phyloP scores from a whole-genome alignment of 1,140 invertebrate species.

The Eumeta japonica region DNA sequence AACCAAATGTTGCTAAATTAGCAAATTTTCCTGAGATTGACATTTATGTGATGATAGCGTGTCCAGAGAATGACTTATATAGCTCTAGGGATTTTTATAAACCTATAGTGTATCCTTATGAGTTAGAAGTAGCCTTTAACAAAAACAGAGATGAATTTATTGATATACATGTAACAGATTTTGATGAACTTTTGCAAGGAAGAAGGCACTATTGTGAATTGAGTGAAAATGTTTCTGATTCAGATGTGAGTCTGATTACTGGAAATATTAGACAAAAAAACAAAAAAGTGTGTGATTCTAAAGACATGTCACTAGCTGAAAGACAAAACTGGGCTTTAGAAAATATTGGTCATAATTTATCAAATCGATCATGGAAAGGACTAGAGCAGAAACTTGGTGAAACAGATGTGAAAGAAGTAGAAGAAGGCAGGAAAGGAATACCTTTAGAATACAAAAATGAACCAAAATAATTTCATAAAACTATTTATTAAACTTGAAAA shows the following conservation, averaged over 20 bases:
- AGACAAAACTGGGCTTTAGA: slow-evolving; percentile 52
- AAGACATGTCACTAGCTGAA: slow-evolving; percentile 26
- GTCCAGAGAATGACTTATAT: slow-evolving; percentile 83
- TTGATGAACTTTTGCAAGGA: slow-evolving; percentile 71
- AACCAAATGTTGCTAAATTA: slow-evolving; percentile 88
- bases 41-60: slow-evolving; percentile 86
- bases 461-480: slow-evolving; percentile 25
- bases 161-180: slow-evolving; percentile 72
- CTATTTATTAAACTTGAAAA: too few relatives aligned
- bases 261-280: slow-evolving; percentile 60
- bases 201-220: slow-evolving; percentile 57
- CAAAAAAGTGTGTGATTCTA: slow-evolving; percentile 20
- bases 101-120: slow-evolving; percentile 88
- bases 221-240: slow-evolving; percentile 49
- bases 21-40: slow-evolving; percentile 94
- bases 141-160: slow-evolving; percentile 60
- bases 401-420: slow-evolving; percentile 61
- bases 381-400: slow-evolving; percentile 71
- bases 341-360: slow-evolving; percentile 60
- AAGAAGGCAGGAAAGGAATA: slow-evolving; percentile 67
- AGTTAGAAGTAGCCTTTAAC: slow-evolving; percentile 87
- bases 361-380: slow-evolving; percentile 70
- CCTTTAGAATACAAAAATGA: slow-evolving; percentile 57
- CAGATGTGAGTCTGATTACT: slow-evolving; percentile 71
- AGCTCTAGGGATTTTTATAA: slow-evolving; percentile 84